phyloP scores from a whole-genome alignment of 2,113 vertebrate genomes.

The Halcyon malimbica region DNA sequence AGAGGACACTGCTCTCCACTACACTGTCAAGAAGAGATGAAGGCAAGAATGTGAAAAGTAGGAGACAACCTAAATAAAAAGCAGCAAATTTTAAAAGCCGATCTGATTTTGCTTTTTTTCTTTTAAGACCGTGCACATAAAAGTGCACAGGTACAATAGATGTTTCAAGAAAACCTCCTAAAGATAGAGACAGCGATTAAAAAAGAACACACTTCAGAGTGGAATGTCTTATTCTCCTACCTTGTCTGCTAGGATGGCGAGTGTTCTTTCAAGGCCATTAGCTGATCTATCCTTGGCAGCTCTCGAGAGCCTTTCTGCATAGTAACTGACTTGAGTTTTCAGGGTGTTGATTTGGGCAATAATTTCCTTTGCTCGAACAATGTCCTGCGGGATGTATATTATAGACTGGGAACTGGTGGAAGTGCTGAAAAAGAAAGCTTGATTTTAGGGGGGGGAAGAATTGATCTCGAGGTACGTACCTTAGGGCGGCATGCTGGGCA shows the following conservation, averaged over 20 bases:
- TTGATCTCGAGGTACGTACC: background rate
- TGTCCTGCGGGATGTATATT: constrained; percentile 93
- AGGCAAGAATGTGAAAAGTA: background rate
- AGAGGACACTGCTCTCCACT: background rate
- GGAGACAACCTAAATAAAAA: background rate
- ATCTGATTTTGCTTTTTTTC: background rate
- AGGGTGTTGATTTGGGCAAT: constrained; percentile 96
- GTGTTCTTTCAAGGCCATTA: constrained; percentile 93
- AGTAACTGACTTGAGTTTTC: constrained; percentile 98
- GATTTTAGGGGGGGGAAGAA: background rate
- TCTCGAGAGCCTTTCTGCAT: constrained; percentile 93
- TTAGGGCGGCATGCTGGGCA: constrained; percentile 33
- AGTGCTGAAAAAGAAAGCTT: constrained; percentile 76
- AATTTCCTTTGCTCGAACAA: constrained; percentile 94
- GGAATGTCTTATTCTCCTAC: constrained; percentile 64
- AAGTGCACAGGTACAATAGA: background rate
- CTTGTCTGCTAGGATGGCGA: constrained; percentile 94
- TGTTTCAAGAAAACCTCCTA: background rate
- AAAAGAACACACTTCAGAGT: background rate
- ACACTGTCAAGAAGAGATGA: background rate
- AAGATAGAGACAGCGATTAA: background rate
- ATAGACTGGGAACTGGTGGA: constrained; percentile 92
- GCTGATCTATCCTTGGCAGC: constrained; percentile 94
- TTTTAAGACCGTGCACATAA: background rate
- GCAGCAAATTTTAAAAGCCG: background rate